Evolutionary conservation across 2,113 vertebrate species (phyloP).

Genomic region (Rhynchopsitta pachyrhyncha): DNA sequence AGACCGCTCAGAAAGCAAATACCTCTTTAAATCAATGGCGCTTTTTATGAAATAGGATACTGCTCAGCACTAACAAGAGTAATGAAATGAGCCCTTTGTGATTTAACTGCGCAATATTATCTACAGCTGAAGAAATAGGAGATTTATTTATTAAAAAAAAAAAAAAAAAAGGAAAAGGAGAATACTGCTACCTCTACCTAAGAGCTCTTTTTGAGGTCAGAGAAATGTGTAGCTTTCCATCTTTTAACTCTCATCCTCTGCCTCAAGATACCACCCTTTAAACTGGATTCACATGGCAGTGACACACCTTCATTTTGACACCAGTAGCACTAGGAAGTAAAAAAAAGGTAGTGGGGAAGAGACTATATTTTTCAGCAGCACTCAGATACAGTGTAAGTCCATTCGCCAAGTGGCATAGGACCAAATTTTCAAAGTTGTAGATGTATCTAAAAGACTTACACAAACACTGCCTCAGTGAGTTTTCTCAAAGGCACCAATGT

Average conservation of each 20-base stretch:
- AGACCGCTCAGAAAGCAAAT: not conserved
- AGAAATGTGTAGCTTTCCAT: not conserved
- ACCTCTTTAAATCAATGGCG: not conserved
- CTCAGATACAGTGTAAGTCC: not conserved
- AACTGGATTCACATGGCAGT: not conserved
- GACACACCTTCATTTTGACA: not conserved
- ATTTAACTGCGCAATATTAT: not conserved
- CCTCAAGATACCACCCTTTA: not conserved
- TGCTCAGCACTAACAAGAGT: not conserved
- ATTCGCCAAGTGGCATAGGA: rapidly evolving
- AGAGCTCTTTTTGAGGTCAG: not conserved
- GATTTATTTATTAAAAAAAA: not conserved
- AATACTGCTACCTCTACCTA: not conserved
- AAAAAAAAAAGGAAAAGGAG: not conserved
- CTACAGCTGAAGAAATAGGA: not conserved
- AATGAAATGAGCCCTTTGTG: not conserved
- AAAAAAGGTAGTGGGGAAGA: not conserved
- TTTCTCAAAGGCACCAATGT: not conserved
- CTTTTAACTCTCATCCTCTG: not conserved
- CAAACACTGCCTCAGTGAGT: rapidly evolving
- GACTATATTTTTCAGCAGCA: not conserved
- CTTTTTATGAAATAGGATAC: not conserved
- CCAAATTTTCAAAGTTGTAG: not conserved
- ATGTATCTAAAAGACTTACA: not conserved
- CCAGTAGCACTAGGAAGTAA: not conserved